A percentile compares a stretch with the other conserved stretches of the same genome.
Conservation (phyloP, 2,888 invertebrate species). For the Mythimna loreyi region DNA sequence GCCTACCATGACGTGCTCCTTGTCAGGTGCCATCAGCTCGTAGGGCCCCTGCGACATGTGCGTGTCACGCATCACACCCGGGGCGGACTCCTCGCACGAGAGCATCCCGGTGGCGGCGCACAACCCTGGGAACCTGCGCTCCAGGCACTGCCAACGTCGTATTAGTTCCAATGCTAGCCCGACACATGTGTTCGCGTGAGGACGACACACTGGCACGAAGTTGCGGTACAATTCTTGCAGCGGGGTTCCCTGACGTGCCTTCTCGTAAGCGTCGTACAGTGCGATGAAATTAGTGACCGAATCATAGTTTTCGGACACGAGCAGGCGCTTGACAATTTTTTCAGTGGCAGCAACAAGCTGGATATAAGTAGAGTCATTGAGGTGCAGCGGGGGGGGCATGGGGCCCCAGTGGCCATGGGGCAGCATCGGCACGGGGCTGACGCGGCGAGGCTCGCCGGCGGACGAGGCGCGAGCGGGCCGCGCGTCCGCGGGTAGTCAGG, state of each 20-base stretch:
- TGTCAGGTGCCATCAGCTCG: conserved; percentile 93
- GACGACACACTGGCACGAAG: conserved; percentile 94
- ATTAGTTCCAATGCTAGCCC: conserved; percentile 94
- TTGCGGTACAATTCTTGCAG: conserved; percentile 93
- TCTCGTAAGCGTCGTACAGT: conserved; percentile 92
- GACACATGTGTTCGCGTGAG: conserved; percentile 96
- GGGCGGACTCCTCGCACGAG: conserved; percentile 96
- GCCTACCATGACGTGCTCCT: conserved; percentile 96
- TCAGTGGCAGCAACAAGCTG: conserved; percentile 16
- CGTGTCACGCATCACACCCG: conserved; percentile 76
- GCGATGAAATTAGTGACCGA: conserved; percentile 95
- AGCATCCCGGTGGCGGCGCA: conserved; percentile 91
- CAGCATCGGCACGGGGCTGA: conserved; percentile 85
- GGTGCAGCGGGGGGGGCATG: conserved; percentile 38
- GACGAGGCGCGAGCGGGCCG: conserved; percentile 53
- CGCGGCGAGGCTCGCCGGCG: background rate
- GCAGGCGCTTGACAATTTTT: conserved; percentile 93
- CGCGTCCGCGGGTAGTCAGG: conserved; percentile 95
- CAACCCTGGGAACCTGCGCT: conserved; percentile 92
- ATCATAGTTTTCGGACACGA: conserved; percentile 96
- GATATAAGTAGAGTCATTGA: background rate
- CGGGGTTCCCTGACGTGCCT: conserved; percentile 83
- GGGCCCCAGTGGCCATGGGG: conserved; percentile 91
- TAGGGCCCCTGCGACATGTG: conserved; percentile 89
- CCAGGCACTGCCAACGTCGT: conserved; percentile 91